Evolutionary conservation across 2,113 vertebrate genomes (phyloP).

Genomic region (Misgurnus anguillicaudatus): DNA sequence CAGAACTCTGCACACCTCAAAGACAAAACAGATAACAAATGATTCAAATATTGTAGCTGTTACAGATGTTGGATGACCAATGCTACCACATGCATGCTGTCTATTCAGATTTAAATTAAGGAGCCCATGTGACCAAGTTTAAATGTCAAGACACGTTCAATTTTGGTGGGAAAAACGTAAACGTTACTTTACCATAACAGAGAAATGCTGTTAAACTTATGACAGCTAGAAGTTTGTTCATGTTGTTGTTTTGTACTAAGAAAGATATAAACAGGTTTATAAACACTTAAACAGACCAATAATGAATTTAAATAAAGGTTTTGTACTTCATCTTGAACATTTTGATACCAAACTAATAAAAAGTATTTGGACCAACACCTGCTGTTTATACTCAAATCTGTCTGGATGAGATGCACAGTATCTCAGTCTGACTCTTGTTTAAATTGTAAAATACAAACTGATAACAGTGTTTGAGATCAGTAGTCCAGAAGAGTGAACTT

Average conservation of each 20-base stretch:
- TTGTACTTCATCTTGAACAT: too few species aligned
- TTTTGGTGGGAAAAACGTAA: not conserved
- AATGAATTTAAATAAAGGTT: not conserved
- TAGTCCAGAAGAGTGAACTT: too few species aligned
- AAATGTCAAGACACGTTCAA: too few species aligned
- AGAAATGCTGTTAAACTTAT: constrained; percentile 27
- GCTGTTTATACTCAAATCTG: too few species aligned
- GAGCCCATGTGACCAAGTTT: too few species aligned
- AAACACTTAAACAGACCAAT: not conserved
- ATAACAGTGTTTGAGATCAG: not conserved
- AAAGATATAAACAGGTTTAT: not conserved
- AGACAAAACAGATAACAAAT: not conserved
- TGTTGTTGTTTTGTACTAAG: not conserved
- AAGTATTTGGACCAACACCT: too few species aligned
- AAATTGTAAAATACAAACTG: too few species aligned
- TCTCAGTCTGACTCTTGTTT: too few species aligned
- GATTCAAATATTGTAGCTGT: too few species aligned
- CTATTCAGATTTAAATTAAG: not conserved
- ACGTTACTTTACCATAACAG: not conserved
- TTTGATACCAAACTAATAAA: too few species aligned
- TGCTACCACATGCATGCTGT: not conserved
- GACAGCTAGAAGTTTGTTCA: not conserved
- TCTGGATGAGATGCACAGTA: too few species aligned
- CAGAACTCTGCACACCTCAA: not conserved
- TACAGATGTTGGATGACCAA: too few species aligned